phyloP scores from a whole-genome alignment of 2,113 vertebrate species.

The Gracilinanus agilis region DNA sequence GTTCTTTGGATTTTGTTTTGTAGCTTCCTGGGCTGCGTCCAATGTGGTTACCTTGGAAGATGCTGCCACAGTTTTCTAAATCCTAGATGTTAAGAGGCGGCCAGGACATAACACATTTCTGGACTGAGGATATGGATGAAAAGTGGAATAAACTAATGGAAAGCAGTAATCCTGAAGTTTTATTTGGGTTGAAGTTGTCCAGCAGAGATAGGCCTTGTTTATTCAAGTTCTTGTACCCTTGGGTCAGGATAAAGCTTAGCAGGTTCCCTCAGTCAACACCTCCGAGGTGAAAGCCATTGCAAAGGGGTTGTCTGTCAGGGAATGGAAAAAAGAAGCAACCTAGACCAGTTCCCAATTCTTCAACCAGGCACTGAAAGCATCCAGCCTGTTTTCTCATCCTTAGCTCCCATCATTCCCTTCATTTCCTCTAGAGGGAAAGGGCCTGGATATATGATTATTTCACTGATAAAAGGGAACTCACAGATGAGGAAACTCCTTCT shows the following conservation, averaged over 20 bases:
- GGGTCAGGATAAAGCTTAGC: neutral
- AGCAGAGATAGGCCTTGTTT: neutral
- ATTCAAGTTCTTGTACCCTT: neutral
- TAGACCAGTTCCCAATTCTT: neutral
- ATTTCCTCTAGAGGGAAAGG: neutral
- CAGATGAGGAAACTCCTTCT: neutral
- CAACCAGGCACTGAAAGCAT: neutral
- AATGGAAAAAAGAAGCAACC: neutral
- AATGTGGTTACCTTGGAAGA: constrained; percentile 8
- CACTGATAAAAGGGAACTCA: neutral
- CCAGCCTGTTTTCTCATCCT: neutral
- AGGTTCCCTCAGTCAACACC: neutral
- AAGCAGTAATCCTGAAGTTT: constrained; percentile 23
- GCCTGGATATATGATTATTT: neutral
- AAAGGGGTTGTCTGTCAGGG: constrained; percentile 2
- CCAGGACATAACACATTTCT: neutral
- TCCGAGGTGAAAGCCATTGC: neutral
- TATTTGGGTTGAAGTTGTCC: neutral
- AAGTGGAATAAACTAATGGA: neutral
- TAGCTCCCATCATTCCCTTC: neutral
- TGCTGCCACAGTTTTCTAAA: constrained; percentile 46
- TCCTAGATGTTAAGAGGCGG: too few species aligned
- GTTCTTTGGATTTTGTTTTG: constrained; percentile 34
- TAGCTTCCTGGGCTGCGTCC: constrained; percentile 26
- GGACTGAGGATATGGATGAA: constrained; percentile 37